A percentile compares a stretch with the other conserved stretches of the same genome.
phyloP scores from a whole-genome alignment of 2,888 invertebrate genomes.

The Aromia moschata region DNA sequence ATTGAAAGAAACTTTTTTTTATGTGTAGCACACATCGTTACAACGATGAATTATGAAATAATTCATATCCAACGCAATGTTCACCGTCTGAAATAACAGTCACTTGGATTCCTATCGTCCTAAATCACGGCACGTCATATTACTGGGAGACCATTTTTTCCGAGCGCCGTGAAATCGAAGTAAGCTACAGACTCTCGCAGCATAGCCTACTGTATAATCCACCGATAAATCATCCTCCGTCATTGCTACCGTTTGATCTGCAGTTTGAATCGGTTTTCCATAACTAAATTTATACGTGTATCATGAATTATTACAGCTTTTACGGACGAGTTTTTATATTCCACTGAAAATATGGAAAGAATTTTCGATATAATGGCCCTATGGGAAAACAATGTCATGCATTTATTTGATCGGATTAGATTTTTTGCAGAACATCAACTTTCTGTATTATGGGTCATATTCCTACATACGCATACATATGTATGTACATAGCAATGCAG shows the following conservation, averaged over 20 bases:
- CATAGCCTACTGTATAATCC: constrained; percentile 51
- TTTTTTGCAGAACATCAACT: constrained; percentile 17
- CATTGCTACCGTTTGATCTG: constrained; percentile 50
- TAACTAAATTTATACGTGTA: constrained; percentile 47
- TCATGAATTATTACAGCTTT: constrained; percentile 45
- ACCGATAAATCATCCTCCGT: constrained; percentile 52
- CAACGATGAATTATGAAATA: neutral
- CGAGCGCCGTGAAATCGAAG: constrained; percentile 44
- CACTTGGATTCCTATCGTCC: constrained; percentile 23
- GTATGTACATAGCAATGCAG: no score
- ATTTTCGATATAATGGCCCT: constrained; percentile 22
- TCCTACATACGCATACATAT: no score
- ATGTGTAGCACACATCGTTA: no score
- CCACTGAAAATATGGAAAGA: constrained; percentile 30
- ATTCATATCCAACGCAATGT: neutral
- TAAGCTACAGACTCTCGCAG: constrained; percentile 41
- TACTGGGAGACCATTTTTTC: constrained; percentile 40
- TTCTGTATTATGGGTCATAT: no score
- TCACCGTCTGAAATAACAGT: constrained; percentile 8
- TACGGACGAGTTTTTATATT: constrained; percentile 33
- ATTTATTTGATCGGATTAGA: constrained; percentile 20
- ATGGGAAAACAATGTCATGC: constrained; percentile 38
- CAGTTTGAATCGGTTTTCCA: constrained; percentile 45
- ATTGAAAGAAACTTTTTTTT: no score
- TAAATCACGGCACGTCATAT: constrained; percentile 45